Evolutionary conservation across 2,888 invertebrate genomes (phyloP).

Genomic region (Ochropleura leucogaster): DNA sequence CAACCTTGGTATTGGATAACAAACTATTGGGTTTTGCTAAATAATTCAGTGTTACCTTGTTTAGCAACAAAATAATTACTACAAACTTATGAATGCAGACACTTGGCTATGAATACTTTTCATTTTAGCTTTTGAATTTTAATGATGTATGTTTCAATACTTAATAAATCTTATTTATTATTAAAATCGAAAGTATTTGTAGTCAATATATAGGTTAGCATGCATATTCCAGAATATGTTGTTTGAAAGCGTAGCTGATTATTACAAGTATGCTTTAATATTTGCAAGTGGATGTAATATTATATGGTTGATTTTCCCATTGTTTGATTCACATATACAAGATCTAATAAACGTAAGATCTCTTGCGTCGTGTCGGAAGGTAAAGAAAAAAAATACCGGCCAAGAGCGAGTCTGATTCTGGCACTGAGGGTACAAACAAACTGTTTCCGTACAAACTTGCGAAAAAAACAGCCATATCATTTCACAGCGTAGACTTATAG

Average conservation of each 20-base stretch:
- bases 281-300: conserved; percentile 46
- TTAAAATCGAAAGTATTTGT: conserved; percentile 62
- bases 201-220: conserved; percentile 50
- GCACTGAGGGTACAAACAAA: no score
- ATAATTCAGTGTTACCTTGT: not conserved
- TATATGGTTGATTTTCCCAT: not conserved
- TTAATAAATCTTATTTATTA: conserved; percentile 49
- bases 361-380: no score
- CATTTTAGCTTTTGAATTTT: conserved; percentile 51
- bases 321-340: not conserved
- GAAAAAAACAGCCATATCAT: no score
- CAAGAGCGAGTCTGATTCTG: no score
- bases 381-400: no score
- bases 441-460: no score
- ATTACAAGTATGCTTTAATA: conserved; percentile 57
- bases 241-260: conserved; percentile 52
- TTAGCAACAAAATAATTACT: conserved; percentile 4
- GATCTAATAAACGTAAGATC: no score
- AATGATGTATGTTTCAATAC: conserved; percentile 36
- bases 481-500: no score
- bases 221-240: conserved; percentile 63
- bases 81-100: conserved; percentile 45
- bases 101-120: conserved; percentile 59
- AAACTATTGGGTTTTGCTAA: not conserved
- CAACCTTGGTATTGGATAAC: not conserved